phyloP scores from a whole-genome alignment of 2,888 invertebrate genomes.

The Exephanes ischioxanthus region DNA sequence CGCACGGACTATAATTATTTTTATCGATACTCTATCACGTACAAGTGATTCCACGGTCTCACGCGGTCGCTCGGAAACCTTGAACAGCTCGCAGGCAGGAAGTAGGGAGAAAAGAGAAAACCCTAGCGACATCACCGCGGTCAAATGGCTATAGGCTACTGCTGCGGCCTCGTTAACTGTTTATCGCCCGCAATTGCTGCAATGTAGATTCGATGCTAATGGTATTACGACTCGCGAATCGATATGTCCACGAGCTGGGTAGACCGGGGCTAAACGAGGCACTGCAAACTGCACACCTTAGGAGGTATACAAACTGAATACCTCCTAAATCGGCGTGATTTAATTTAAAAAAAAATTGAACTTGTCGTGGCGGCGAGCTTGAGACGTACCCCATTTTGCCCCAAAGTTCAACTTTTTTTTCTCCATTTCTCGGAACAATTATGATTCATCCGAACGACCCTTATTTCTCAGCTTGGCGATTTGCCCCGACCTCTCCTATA shows the following conservation, averaged over 20 bases:
- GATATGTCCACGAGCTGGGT: not conserved
- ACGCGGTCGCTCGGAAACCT: not conserved
- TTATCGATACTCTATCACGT: conserved; percentile 9
- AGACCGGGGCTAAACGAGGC: not conserved
- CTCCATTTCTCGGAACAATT: not conserved
- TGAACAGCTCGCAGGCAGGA: not conserved
- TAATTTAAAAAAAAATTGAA: not conserved
- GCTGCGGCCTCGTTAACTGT: conserved; percentile 19
- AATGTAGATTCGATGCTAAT: not conserved
- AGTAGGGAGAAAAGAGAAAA: not conserved
- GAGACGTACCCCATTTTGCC: not conserved
- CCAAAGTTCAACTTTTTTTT: not conserved
- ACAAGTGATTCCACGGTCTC: not conserved
- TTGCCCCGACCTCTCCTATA: too few species aligned
- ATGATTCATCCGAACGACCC: not conserved
- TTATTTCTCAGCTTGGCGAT: not conserved
- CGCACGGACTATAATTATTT: not conserved
- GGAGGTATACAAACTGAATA: not conserved
- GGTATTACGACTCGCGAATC: not conserved
- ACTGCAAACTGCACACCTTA: not conserved
- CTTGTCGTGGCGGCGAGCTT: too few species aligned
- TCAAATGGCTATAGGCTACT: not conserved
- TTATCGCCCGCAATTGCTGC: not conserved
- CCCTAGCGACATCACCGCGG: not conserved
- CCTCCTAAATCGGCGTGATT: not conserved